A percentile compares a stretch with the other conserved stretches of the same genome.
phyloP scores from a whole-genome alignment of 1,140 invertebrate species.

The Arctopsyche grandis region DNA sequence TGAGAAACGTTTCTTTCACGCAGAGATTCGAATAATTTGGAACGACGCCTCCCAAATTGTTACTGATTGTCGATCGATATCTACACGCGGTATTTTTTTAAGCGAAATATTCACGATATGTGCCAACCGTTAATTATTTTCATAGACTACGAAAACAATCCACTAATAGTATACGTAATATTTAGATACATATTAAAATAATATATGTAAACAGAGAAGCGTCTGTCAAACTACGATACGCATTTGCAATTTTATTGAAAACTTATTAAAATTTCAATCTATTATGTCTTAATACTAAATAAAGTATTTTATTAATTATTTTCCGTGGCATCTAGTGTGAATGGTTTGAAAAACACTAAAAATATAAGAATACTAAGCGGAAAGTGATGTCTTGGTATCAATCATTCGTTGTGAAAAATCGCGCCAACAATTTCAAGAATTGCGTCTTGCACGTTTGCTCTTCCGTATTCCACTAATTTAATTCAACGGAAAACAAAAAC shows the following conservation, averaged over 20 bases:
- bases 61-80: not conserved
- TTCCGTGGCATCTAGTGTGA: too few relatives aligned
- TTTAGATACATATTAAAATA: not conserved
- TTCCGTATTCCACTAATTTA: not conserved
- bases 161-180: not conserved
- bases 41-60: not conserved
- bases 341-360: too few relatives aligned
- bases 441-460: not conserved
- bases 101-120: not conserved
- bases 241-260: too few relatives aligned
- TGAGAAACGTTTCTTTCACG: constrained; percentile 16
- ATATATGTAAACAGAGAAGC: too few relatives aligned
- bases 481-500: not conserved
- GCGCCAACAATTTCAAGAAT: constrained; percentile 16
- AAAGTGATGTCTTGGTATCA: not conserved
- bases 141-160: not conserved
- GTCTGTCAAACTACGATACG: too few relatives aligned
- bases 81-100: not conserved
- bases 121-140: constrained; percentile 1
- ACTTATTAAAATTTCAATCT: too few relatives aligned
- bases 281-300: too few relatives aligned
- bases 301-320: too few relatives aligned
- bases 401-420: constrained; percentile 2
- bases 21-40: constrained; percentile 12
- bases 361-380: too few relatives aligned